A percentile compares a stretch with the other conserved stretches of the same genome.
phyloP scores from a whole-genome alignment of 2,113 vertebrate genomes.

The Crotophaga sulcirostris region DNA sequence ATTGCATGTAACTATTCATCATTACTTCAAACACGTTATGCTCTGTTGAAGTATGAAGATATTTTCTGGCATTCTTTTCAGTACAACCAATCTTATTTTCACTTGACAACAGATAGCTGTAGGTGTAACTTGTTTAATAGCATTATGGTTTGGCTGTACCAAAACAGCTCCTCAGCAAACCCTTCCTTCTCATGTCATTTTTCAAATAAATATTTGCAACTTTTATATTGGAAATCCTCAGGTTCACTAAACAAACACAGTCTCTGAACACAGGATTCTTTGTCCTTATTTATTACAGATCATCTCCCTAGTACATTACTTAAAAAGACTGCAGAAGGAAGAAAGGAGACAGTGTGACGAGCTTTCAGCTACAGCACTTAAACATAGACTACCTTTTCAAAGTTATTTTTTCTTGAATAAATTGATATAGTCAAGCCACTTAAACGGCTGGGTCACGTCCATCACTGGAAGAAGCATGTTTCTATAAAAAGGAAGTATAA shows the following conservation, averaged over 20 bases:
- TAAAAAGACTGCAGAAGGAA: conserved; percentile 6
- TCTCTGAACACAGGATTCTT: conserved; percentile 4
- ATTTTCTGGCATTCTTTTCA: conserved; percentile 60
- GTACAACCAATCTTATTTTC: conserved; percentile 48
- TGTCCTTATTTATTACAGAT: conserved; percentile 53
- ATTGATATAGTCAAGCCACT: conserved; percentile 13
- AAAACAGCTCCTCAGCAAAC: neutral
- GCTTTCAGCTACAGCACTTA: conserved; percentile 25
- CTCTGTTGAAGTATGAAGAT: conserved; percentile 58
- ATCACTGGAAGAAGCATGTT: neutral
- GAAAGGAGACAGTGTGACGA: neutral
- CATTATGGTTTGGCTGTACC: neutral
- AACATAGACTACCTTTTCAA: neutral
- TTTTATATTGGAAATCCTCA: conserved; percentile 62
- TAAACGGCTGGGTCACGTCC: conserved; percentile 13
- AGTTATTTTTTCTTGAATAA: conserved; percentile 18
- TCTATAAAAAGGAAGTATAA: conserved; percentile 12
- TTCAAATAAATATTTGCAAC: conserved; percentile 65
- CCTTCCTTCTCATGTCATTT: conserved; percentile 52
- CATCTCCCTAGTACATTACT: conserved; percentile 19
- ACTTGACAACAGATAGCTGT: conserved; percentile 45
- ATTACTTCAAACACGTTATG: conserved; percentile 68
- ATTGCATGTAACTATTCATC: conserved; percentile 65
- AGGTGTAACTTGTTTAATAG: conserved; percentile 24
- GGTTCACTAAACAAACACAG: conserved; percentile 35